Percentiles rank a stretch among this genome's conserved stretches.
Conservation (phyloP, 2,113 vertebrate genomes). For the Xiphophorus couchianus region DNA sequence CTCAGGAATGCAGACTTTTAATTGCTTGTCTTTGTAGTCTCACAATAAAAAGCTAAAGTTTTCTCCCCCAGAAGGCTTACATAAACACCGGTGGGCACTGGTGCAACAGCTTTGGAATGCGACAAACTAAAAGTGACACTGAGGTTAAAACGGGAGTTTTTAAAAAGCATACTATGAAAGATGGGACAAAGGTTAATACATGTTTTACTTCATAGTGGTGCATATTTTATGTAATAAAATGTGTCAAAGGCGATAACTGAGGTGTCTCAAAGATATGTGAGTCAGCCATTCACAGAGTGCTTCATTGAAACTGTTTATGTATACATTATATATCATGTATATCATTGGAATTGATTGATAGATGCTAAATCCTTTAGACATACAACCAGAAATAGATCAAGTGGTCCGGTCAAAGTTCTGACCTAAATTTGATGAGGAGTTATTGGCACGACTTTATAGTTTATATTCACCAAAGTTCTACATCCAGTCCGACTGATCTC, state of each 20-base stretch:
- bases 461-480: too few species aligned
- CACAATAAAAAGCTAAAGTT: constrained; percentile 73
- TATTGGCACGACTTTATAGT: too few species aligned
- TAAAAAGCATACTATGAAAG: neutral
- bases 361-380: too few species aligned
- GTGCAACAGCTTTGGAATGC: constrained; percentile 50
- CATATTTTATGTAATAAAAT: neutral
- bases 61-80: constrained; percentile 51
- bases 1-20: constrained; percentile 77
- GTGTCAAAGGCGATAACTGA: too few species aligned
- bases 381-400: too few species aligned
- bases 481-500: too few species aligned
- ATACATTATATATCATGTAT: too few species aligned
- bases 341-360: too few species aligned
- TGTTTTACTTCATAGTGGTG: neutral
- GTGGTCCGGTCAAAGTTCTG: too few species aligned
- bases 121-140: constrained; percentile 63
- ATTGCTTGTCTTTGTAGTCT: constrained; percentile 69
- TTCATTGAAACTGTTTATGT: too few species aligned
- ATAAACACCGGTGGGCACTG: constrained; percentile 52
- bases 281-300: too few species aligned
- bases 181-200: neutral
- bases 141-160: constrained; percentile 8
- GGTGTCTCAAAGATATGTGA: neutral
- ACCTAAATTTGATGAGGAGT: too few species aligned